Base-by-base conservation (phyloP, 92 coral and sea anemone species). In the Zoanthus sansibaricus region DNA sequence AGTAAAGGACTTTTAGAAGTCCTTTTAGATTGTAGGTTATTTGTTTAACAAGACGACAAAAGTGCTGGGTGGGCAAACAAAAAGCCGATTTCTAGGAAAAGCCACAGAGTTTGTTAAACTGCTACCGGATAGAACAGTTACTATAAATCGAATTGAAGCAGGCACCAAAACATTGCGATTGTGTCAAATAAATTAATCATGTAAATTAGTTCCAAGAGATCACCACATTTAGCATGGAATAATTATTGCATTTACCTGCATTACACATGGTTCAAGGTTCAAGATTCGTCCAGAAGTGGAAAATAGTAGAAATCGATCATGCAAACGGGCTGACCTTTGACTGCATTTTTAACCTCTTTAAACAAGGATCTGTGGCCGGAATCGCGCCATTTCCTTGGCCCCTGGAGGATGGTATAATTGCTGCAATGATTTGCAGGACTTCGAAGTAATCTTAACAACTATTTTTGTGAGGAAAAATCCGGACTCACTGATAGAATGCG, bases 321-420 rank as follows among this genome's bases (percentile, higher is more conserved):
- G 78, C 78, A 73, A 73, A 73, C 59, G 58, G 78, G 78, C 58
- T 73, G 78, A 73, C 78, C 58, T 73, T 73, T 73, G 78, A 71
- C 76, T 31, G 48, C 47, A 21, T 21, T 71, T 71, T 56, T 56
- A 56, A 56, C 62, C 62, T 56, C 4, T 56, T 56, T 56, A 56
- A 71, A 71, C 49, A 32, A 31, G 76, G 76, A 71, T 71, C 76
- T 42, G 76, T 71, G 47, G 46, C 64, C 64, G 7, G 17, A 56
- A 56, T 56, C 64, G 64, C 64, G 64, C 64, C 78, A 73, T 73
- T 73, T 73, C 78, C 78, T 46, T 73, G 78, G 32, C 58, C 78
- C 78, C 78, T 73, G 78, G 78, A 73, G 78, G 78, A 73, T 71
- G 78, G 78, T 25, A 25, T 48, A 73, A 48, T 73, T 46, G 55